phyloP scores from a whole-genome alignment of 1,140 invertebrate species.

The Cotesia typhae region DNA sequence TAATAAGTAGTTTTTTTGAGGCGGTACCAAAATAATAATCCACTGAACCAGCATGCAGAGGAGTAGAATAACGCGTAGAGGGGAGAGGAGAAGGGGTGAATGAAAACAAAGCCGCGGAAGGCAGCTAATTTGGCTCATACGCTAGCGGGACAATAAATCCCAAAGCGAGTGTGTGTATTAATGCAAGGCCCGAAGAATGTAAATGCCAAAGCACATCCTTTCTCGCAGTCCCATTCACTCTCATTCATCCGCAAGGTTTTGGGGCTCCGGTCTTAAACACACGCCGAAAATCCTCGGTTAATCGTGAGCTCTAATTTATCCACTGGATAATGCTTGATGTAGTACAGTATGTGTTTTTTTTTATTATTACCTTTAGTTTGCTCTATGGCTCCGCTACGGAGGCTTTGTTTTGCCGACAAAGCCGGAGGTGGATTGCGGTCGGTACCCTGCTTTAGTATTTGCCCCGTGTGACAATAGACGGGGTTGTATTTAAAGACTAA shows the following conservation, averaged over 20 bases:
- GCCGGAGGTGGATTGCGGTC: conserved; percentile 49
- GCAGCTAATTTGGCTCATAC: conserved; percentile 41
- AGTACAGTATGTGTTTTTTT: background rate
- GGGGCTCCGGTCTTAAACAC: conserved; percentile 28
- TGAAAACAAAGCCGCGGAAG: conserved; percentile 47
- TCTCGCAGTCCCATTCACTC: conserved; percentile 57
- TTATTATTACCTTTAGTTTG: background rate
- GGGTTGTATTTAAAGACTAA: conserved; percentile 46
- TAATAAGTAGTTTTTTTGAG: conserved; percentile 64
- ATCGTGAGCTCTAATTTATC: conserved; percentile 42
- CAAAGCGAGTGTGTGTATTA: background rate
- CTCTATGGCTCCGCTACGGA: too few species aligned
- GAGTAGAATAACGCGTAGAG: too few species aligned
- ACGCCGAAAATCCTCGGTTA: conserved; percentile 10
- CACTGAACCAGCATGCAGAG: too few species aligned
- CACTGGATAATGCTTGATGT: conserved; percentile 46
- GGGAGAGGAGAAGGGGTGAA: background rate
- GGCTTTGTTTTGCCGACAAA: conserved; percentile 52
- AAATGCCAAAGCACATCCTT: conserved; percentile 53
- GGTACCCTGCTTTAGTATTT: conserved; percentile 37
- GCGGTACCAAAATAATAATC: conserved; percentile 39
- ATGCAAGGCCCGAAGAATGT: conserved; percentile 36
- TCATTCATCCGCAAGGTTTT: conserved; percentile 42
- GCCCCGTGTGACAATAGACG: conserved; percentile 27
- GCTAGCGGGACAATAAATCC: conserved; percentile 34